Evolutionary conservation across 2,888 invertebrate species (phyloP).

Genomic region (Dione vanillae): DNA sequence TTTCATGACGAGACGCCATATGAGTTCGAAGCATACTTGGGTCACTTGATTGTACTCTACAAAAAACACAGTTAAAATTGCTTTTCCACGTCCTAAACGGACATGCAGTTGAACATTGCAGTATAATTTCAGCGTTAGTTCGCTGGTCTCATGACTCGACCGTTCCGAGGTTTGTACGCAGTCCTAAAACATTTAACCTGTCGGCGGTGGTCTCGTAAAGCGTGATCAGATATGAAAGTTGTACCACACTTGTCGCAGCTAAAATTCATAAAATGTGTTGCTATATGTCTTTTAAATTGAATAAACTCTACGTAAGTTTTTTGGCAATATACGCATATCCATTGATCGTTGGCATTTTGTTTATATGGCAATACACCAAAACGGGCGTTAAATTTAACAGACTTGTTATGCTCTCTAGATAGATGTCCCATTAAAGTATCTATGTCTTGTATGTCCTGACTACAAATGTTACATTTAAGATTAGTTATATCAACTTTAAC

Average conservation of each 20-base stretch:
- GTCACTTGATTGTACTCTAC: slow-evolving; percentile 72
- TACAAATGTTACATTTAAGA: slow-evolving; percentile 72
- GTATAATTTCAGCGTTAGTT: slow-evolving; percentile 74
- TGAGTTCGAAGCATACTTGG: slow-evolving; percentile 69
- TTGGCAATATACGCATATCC: slow-evolving; percentile 72
- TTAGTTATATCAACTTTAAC: slow-evolving; percentile 76
- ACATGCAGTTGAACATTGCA: slow-evolving; percentile 74
- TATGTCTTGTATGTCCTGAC: slow-evolving; percentile 62
- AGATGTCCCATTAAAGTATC: slow-evolving; percentile 73
- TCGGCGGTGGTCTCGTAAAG: slow-evolving; percentile 70
- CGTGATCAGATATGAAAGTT: slow-evolving; percentile 71
- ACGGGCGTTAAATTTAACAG: slow-evolving; percentile 71
- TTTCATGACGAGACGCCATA: slow-evolving; percentile 66
- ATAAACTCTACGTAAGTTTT: slow-evolving; percentile 65
- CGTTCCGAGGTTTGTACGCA: slow-evolving; percentile 74
- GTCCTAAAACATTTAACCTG: slow-evolving; percentile 75
- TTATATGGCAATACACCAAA: slow-evolving; percentile 77
- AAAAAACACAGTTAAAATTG: slow-evolving; percentile 77
- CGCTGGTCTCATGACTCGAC: slow-evolving; percentile 67
- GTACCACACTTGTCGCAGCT: slow-evolving; percentile 77
- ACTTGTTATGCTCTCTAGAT: slow-evolving; percentile 65
- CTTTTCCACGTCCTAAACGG: slow-evolving; percentile 78
- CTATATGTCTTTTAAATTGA: slow-evolving; percentile 72
- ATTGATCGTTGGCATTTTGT: slow-evolving; percentile 61
- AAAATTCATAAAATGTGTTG: slow-evolving; percentile 73